These are phyloP conservation scores for Eupithecia pulchellata DNA, from an alignment of 2,888 invertebrate species.

Conservation along the genomic window DNA sequence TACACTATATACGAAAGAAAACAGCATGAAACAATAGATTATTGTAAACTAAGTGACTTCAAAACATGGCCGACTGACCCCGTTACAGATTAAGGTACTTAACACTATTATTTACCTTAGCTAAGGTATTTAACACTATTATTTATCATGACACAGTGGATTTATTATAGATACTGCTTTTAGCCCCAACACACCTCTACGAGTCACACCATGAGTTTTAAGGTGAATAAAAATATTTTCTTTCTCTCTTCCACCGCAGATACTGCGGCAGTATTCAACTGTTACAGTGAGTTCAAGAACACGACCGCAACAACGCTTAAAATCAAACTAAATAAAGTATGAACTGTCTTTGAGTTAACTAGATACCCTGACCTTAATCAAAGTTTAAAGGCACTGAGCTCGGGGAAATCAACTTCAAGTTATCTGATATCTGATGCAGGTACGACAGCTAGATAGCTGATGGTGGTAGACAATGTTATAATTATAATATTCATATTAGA, in stretches of 20 bases:
- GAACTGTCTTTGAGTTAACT: slow-evolving; percentile 22
- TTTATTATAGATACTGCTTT: too few relatives aligned
- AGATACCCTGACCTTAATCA: slow-evolving; percentile 34
- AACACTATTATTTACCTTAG: too few relatives aligned
- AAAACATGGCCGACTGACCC: too few relatives aligned
- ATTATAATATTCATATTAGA: background rate
- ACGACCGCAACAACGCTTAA: background rate
- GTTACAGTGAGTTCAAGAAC: background rate
- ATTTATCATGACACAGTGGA: too few relatives aligned
- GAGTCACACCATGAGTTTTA: too few relatives aligned
- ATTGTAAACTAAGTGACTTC: too few relatives aligned
- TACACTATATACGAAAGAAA: too few relatives aligned
- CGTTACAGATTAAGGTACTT: too few relatives aligned
- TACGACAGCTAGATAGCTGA: background rate
- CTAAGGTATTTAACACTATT: too few relatives aligned
- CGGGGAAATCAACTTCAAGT: slow-evolving; percentile 35
- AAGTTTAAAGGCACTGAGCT: slow-evolving; percentile 35
- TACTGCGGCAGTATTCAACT: background rate
- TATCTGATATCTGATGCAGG: slow-evolving; percentile 36
- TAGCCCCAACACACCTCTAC: too few relatives aligned
- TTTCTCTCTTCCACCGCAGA: too few relatives aligned
- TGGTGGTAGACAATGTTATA: background rate
- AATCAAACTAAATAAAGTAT: slow-evolving; percentile 25
- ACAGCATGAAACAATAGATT: too few relatives aligned
- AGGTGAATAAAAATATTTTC: background rate